Evolutionary conservation across 2,888 invertebrate genomes (phyloP), one percentile per base, ranked within the genome.

Genomic region (Chaitophorus viminalis): DNA sequence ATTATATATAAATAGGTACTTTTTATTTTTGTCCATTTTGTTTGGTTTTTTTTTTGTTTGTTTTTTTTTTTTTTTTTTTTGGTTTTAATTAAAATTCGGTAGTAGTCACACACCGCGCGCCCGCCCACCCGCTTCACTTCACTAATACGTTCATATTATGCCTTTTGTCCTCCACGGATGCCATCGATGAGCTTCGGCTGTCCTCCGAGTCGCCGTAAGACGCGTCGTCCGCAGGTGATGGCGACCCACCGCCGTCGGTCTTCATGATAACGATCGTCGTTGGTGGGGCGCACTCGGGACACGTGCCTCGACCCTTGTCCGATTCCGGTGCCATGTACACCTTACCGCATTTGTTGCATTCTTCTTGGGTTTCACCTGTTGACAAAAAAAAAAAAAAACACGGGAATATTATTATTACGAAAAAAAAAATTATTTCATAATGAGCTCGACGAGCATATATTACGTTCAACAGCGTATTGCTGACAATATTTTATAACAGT

Each of bases 341-440:
- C 91, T 94, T 94, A 74, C 93, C 93, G 90, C 94, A 94, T 82
- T 93, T 91, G 85, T 92, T 92, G 90, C 94, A 94, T 90, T 93
- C 93, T 90, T 93, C 93, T 91, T 93, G 93, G 5, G 93, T 93
- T 90, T 94, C 93, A 89, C 93, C 94, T 94, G 91, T 36, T 46
- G 14, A 46, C 46, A 46, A 11, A 46, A 46, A 39, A 8, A 39
- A 39, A 39, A 39, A 39, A 39, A 39, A 39, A 46, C 1, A 46
- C 1, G 9, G 46, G 46, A 46, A 46, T 46, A 46, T 14, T 14
- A 1, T 46, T n/a, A n/a, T n/a, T n/a, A n/a, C n/a, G n/a, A n/a
- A n/a, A 39, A 9, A 46, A 46, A 46, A 46, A 46, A 46, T 46
- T 46, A 14, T 46, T 46, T 46, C 14, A 46, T 46, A 46, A 46